Base-by-base conservation (phyloP, 2,797 vertebrate genomes). In the Chelmon rostratus region DNA sequence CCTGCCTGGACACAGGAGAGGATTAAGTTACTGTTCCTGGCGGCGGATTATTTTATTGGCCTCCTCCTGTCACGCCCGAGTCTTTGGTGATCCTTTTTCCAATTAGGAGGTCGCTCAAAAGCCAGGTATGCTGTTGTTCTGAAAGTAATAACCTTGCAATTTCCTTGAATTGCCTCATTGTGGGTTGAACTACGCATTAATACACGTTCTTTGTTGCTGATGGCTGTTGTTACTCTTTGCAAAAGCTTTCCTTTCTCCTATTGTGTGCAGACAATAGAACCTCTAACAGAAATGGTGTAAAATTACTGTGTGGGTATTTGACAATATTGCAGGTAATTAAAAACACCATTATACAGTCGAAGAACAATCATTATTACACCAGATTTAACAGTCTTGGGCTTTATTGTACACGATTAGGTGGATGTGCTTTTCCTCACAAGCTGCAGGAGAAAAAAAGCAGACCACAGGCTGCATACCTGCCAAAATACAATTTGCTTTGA, bases 21-120 rank as follows among this genome's bases (percentile, higher is more conserved):
- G 95, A 95, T 95, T 95, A 95, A 90, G 92, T 95, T 94, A 91
- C 93, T 87, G 83, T 79, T 91, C 71, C 80, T 77, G 75, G 81
- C 63, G 74, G 86, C 13, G 92, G 94, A 94, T 95, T 94, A 92
- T 94, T 94, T 89, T 89, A 93, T 94, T 92, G 90, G 92, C 90
- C 89, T 91, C 69, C 76, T 92, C 85, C 71, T 91, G 84, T 86
- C 86, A 82, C 86, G 79, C 80, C 84, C 79, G 81, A 82, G 58
- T 54, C 76, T 79, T 72, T 79, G 69, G 76, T 68, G 78, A 85
- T 89, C 82, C 57, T n/a, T 80, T 76, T 83, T 67, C 71, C 75
- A 88, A 80, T 87, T 79, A 85, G 63, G 78, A 89, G 63, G 72
- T 69, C 84, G 25, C 53, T 46, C 37, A 59, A 65, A 86, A 89